Percentiles rank a stretch among this genome's conserved stretches.
These are phyloP conservation scores for Vanacampus margaritifer DNA, from an alignment of 2,113 vertebrate genomes.

Conservation along the genomic window DNA sequence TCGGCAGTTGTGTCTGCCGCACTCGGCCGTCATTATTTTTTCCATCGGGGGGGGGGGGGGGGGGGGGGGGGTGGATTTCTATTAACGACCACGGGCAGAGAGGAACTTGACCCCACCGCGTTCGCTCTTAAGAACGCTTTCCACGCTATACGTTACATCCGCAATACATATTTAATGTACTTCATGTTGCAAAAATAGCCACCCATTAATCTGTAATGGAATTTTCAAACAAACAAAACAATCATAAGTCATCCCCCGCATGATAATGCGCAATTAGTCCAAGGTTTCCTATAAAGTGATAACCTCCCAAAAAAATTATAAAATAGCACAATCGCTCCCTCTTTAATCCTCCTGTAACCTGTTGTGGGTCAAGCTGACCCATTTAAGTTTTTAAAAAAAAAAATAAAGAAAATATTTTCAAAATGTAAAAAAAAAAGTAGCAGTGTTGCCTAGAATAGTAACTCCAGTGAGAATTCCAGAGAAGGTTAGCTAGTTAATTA, in stretches of 20 bases:
- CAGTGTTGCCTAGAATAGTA: too few relatives aligned
- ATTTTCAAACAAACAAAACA: background rate
- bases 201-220: background rate
- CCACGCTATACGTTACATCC: background rate
- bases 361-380: background rate
- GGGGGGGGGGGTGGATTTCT: constrained; percentile 29
- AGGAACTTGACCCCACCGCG: background rate
- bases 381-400: background rate
- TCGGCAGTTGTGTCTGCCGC: constrained; percentile 30
- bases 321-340: background rate
- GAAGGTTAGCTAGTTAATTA: too few relatives aligned
- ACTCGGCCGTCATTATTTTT: constrained; percentile 48
- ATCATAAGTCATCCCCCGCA: background rate
- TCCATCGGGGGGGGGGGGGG: constrained; percentile 16
- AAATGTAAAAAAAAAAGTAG: background rate
- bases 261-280: background rate
- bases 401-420: background rate
- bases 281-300: background rate
- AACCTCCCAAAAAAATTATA: background rate
- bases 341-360: background rate
- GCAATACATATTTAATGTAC: background rate
- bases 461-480: too few relatives aligned
- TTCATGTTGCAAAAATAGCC: constrained; percentile 19
- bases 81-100: constrained; percentile 7
- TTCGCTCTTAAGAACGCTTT: background rate